Conservation (phyloP, 2,113 vertebrate genomes). For the Girardinichthys multiradiatus region DNA sequence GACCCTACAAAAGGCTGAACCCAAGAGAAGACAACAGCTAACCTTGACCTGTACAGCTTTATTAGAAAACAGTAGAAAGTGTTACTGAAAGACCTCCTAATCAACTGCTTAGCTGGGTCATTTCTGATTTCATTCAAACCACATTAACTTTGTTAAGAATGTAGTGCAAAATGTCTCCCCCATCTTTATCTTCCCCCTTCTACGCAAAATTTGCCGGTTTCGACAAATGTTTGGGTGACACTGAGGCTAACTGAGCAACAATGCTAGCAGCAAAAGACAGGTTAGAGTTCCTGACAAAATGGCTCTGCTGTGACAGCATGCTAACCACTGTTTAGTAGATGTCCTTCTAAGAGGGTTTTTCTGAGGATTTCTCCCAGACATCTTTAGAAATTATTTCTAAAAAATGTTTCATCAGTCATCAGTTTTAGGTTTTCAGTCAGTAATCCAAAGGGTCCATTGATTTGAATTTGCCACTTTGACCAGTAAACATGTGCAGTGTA, state of each 20-base stretch:
- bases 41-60: too few species aligned
- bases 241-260: too few species aligned
- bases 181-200: too few species aligned
- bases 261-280: neutral
- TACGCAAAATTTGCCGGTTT: too few species aligned
- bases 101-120: neutral
- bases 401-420: neutral
- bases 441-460: neutral
- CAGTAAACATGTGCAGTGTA: too few species aligned
- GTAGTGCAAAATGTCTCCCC: neutral
- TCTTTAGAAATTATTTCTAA: neutral
- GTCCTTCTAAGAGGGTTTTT: neutral
- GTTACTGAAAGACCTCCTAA: too few species aligned
- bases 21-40: too few species aligned
- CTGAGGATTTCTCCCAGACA: too few species aligned
- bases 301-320: neutral
- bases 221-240: too few species aligned
- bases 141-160: neutral
- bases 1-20: too few species aligned
- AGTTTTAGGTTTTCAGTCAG: neutral
- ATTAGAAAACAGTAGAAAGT: too few species aligned
- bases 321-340: neutral
- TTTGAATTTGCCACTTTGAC: neutral
- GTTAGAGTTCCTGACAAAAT: neutral
- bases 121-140: neutral